Evolutionary conservation across 2,113 vertebrate genomes (phyloP), one percentile per base, ranked within the genome.

Genomic region (Alethe castanea): DNA sequence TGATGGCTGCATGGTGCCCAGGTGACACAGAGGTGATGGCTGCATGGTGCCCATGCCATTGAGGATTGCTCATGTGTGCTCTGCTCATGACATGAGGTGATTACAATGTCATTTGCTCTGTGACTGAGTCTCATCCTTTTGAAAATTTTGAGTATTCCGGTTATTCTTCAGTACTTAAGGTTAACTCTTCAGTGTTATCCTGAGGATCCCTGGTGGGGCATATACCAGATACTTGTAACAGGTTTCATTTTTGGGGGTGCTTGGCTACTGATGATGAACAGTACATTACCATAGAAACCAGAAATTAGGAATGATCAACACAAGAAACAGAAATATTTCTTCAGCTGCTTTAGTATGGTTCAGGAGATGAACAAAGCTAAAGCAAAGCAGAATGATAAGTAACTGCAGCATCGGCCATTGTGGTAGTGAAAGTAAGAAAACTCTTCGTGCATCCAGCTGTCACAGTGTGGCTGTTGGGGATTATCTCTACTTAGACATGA

Each of bases 201-300:
- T n/a, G 33, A 31, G 67, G 54, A 36, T 80, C 12, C 45, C 24
- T 57, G 15, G 23, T 12, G n/a, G 23, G n/a, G n/a, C 36, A 22
- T 14, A 3, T 29, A 16, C 26, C 29, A 53, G n/a, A 14, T 1
- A 3, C 12, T 76, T 1, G 0, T 54, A 25, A 8, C 0, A 0
- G 7, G 12, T 73, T 70, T 9, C 1, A 0, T 33, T 42, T 35
- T 5, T 28, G 19, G 31, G 17, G 53, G 10, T 65, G 12, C 19
- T 26, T 6, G 4, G 19, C 47, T 54, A 5, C 15, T 26, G 35
- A 29, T 29, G 54, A 24, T 64, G 52, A 86, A 2, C 42, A n/a
- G 2, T 13, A 26, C 20, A 12, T 67, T 82, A 33, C 23, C 59
- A 73, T 59, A 80, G 47, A 76, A 82, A 57, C 9, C 11, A 26